Evolutionary conservation across 1,140 invertebrate species (phyloP), one percentile per base, ranked within the genome.

Genomic region (Pantala flavescens): DNA sequence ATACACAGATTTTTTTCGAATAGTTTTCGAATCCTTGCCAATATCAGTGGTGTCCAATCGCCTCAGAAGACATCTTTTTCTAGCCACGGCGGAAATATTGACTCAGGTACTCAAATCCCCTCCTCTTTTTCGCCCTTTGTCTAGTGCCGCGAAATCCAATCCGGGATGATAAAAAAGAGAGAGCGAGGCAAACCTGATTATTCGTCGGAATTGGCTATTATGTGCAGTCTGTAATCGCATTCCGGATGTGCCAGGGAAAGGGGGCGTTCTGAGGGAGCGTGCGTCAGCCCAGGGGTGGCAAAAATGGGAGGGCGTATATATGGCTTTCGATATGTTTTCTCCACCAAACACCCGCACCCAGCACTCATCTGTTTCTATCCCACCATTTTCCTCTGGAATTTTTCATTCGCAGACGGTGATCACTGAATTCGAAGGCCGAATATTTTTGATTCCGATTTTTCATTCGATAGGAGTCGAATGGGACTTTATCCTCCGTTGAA

Each of bases 171-270:
- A 63, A 63, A 63, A 63, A 63, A 63, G 49, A 21, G n/a, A 63
- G 49, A 63, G 49, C 12, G 49, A 12, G 49, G 49, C 49, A 63
- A 63, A 63, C 49, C 49, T 63, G 49, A 63, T 63, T 63, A 63
- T 63, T 63, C 49, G 49, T 19, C 49, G 49, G 49, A 63, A 63
- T 63, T 63, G 49, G 49, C 49, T 63, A 63, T 63, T 63, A 63
- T 63, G 49, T 63, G 49, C 49, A 63, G 49, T 63, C 49, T 63
- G 49, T 63, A 63, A 63, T 63, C 49, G 49, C 49, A 63, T 63
- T 63, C 49, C 49, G 49, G 49, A 63, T 63, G 12, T 12, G 3
- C 12, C 49, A 7, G 49, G 49, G 49, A 3, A 3, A 63, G n/a
- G n/a, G 49, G 12, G 49, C 49, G n/a, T 63, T 21, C 16, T 5